These are phyloP conservation scores for Cacoxenus indagator DNA, from an alignment of 2,888 invertebrate genomes.

Conservation along the genomic window DNA sequence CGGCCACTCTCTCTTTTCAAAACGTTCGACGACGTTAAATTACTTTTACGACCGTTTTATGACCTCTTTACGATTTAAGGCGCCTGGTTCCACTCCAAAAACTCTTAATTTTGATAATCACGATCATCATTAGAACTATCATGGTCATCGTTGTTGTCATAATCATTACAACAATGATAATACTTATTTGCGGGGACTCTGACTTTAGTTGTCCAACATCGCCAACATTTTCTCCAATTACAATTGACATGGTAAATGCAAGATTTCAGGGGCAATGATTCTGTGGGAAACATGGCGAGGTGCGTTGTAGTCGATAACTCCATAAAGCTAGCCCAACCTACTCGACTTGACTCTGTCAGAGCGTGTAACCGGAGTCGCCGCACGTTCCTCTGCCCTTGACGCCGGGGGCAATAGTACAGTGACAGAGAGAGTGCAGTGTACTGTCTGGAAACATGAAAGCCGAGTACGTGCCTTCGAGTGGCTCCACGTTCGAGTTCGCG, in stretches of 20 bases:
- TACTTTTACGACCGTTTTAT: slow-evolving; percentile 68
- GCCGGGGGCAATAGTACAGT: not conserved
- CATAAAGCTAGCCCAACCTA: too few relatives aligned
- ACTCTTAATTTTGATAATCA: slow-evolving; percentile 42
- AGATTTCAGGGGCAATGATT: too few relatives aligned
- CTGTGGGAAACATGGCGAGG: too few relatives aligned
- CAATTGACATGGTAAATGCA: too few relatives aligned
- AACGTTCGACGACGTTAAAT: slow-evolving; percentile 56
- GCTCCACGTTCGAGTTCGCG: slow-evolving; percentile 6
- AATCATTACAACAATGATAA: not conserved
- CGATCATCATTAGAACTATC: not conserved
- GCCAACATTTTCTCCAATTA: slow-evolving; percentile 2
- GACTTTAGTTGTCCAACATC: slow-evolving; percentile 18
- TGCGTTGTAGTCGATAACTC: too few relatives aligned
- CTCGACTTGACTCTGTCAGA: slow-evolving; percentile 17
- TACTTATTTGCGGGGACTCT: not conserved
- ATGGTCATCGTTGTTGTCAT: slow-evolving; percentile 1
- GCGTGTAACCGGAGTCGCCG: slow-evolving; percentile 39
- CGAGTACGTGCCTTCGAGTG: slow-evolving; percentile 44
- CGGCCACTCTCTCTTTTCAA: not conserved
- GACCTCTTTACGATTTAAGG: slow-evolving; percentile 69
- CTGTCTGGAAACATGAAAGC: not conserved
- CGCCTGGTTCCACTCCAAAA: slow-evolving; percentile 54
- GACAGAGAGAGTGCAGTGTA: not conserved
- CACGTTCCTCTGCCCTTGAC: not conserved